Conservation (phyloP, 2,113 vertebrate species). For the Marmota monax region DNA sequence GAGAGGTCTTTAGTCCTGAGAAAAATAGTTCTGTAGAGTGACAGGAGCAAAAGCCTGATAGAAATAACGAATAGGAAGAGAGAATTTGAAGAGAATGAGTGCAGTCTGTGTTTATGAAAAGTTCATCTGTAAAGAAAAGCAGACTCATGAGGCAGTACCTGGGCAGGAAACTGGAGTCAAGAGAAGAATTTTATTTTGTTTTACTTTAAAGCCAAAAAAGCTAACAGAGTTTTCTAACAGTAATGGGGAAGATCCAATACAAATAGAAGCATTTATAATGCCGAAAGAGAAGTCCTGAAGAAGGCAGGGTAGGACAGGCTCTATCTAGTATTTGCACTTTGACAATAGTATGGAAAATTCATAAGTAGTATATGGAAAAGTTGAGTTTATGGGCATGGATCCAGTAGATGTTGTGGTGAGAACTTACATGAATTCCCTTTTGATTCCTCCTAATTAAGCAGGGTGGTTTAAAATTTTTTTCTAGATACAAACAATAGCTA, state of each 20-base stretch:
- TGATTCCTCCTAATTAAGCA: background rate
- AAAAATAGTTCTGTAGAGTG: background rate
- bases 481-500: background rate
- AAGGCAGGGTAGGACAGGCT: background rate
- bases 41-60: background rate
- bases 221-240: background rate
- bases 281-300: background rate
- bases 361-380: background rate
- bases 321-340: background rate
- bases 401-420: background rate
- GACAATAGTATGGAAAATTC: background rate
- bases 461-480: background rate
- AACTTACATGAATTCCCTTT: background rate
- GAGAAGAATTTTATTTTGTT: background rate
- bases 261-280: background rate
- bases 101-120: background rate
- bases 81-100: background rate
- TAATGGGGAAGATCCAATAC: background rate
- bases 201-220: slow-evolving; percentile 4
- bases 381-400: background rate
- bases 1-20: background rate
- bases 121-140: background rate
- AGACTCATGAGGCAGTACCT: background rate
- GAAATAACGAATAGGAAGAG: background rate
- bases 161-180: background rate